Evolutionary conservation across 2,797 vertebrate species (phyloP), one percentile per base, ranked within the genome.

Genomic region (Acrossocheilus wenchowensis): DNA sequence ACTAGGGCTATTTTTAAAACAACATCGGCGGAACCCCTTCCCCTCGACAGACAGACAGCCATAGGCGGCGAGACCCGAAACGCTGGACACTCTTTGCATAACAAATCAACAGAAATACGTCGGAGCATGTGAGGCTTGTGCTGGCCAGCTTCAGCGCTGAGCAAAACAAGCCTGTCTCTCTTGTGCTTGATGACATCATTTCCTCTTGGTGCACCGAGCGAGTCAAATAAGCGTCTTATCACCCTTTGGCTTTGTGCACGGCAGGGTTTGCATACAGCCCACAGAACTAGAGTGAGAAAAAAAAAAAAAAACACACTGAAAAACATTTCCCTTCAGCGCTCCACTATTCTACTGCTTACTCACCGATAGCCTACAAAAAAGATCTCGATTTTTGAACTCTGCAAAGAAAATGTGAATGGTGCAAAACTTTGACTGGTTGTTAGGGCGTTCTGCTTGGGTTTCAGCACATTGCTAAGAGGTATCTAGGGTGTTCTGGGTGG

Each of bases 71-170:
- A 50, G 64, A 81, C 71, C 81, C 60, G 48, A 80, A 72, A 83
- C 48, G 74, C 81, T 89, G 81, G 1, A 43, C 68, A 43, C 66
- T 69, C 86, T 94, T 93, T 92, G 90, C 93, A 93, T 92, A 83
- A 85, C 92, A 93, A 93, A 94, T 91, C 88, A 79, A 90, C 54
- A 8, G 84, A 87, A 90, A 89, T 87, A 84, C 50, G 88, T 34
- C 14, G 36, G 73, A 74, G 69, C 72, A 75, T 50, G 41, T 60
- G 12, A 80, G 26, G 82, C n/a, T 57, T 45, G 54, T 62, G 71
- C 73, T 69, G 87, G 34, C 82, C 89, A 89, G 86, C 87, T 86
- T 80, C 82, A 34, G 85, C 75, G 60, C 41, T 0, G 45, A 83
- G 79, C 82, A 86, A 88, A 89, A 90, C 90, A 90, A 87, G 68